Percentiles rank a stretch among this genome's conserved stretches.
Conservation (phyloP, 1,140 invertebrate species). For the Atta cephalotes region DNA sequence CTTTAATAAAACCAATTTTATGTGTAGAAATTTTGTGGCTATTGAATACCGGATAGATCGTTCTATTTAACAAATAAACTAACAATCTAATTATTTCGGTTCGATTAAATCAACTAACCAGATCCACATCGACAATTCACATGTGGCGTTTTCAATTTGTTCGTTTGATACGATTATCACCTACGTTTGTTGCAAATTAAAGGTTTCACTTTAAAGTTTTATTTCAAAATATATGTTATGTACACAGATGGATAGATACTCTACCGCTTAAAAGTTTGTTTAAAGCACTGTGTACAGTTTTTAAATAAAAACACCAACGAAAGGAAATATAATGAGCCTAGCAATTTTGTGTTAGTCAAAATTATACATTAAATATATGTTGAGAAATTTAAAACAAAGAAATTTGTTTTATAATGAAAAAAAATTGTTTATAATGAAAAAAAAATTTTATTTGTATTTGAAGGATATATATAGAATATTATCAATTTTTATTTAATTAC, state of each 20-base stretch:
- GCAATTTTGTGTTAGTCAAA: too few relatives aligned
- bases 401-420: too few relatives aligned
- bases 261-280: too few relatives aligned
- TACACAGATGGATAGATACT: background rate
- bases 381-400: too few relatives aligned
- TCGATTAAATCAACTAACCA: constrained; percentile 24
- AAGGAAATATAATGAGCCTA: too few relatives aligned
- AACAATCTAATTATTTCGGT: constrained; percentile 27
- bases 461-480: too few relatives aligned
- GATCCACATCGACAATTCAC: background rate
- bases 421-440: too few relatives aligned
- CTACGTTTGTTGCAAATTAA: background rate
- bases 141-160: background rate
- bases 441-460: too few relatives aligned
- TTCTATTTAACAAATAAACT: constrained; percentile 47
- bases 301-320: too few relatives aligned
- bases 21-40: background rate
- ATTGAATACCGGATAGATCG: background rate
- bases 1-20: background rate
- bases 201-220: background rate
- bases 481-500: too few relatives aligned
- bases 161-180: background rate
- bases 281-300: too few relatives aligned
- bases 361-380: too few relatives aligned
- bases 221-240: background rate